phyloP scores from a whole-genome alignment of 2,113 vertebrate genomes.

The Limanda limanda region DNA sequence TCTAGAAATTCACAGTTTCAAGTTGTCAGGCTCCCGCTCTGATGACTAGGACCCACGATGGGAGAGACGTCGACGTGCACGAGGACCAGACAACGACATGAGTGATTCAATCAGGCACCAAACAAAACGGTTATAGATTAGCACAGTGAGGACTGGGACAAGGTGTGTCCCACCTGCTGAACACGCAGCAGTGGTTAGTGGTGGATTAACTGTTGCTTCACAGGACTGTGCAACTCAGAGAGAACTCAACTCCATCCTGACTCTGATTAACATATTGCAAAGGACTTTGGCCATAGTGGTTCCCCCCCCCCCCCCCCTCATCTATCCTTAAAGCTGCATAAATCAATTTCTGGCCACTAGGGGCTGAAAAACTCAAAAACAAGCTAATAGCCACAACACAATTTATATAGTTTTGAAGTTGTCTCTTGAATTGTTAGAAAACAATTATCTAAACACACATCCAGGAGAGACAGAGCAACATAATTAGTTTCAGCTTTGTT shows the following conservation, averaged over 20 bases:
- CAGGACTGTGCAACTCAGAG: not conserved
- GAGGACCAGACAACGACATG: slow-evolving; percentile 31
- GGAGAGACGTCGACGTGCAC: slow-evolving; percentile 37
- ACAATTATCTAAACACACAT: not conserved
- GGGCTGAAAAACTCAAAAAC: no score
- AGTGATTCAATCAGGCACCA: slow-evolving; percentile 34
- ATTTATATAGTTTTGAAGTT: no score
- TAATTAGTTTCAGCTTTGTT: no score
- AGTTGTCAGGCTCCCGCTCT: slow-evolving; percentile 13
- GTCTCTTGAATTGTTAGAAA: no score
- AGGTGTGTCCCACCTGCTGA: not conserved
- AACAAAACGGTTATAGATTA: slow-evolving; percentile 29
- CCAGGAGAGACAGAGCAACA: not conserved
- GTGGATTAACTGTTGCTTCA: not conserved
- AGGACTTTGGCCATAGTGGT: slow-evolving; percentile 1
- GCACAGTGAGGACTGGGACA: slow-evolving; percentile 10
- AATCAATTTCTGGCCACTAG: not conserved
- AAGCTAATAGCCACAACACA: no score
- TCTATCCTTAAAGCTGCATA: slow-evolving; percentile 9
- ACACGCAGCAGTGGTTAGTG: slow-evolving; percentile 15
- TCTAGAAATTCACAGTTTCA: slow-evolving; percentile 67
- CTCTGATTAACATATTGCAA: not conserved
- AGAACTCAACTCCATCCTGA: not conserved
- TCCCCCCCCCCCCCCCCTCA: not conserved
- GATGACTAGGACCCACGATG: slow-evolving; percentile 5